A percentile compares a stretch with the other conserved stretches of the same genome.
Conservation (phyloP, 2,797 vertebrate species). For the Myotis planiceps region DNA sequence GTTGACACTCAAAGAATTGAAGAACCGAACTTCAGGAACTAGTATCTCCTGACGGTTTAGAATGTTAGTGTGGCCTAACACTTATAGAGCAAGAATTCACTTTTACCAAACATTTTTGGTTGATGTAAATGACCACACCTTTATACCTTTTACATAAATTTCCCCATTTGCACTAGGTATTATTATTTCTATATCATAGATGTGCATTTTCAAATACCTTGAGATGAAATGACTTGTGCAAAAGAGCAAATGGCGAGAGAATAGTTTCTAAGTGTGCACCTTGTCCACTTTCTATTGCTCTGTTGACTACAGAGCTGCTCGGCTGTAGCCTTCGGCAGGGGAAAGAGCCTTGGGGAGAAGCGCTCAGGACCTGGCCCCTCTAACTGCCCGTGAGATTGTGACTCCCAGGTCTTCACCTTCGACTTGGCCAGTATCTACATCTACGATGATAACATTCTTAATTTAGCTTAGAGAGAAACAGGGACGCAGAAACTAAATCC, state of each 20-base stretch:
- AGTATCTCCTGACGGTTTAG: not conserved
- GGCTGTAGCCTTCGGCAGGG: not conserved
- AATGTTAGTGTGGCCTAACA: not conserved
- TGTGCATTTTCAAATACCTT: not conserved
- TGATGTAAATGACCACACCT: not conserved
- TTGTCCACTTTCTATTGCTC: not conserved
- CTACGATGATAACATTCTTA: constrained; percentile 69
- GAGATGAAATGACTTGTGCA: not conserved
- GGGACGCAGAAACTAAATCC: constrained; percentile 75
- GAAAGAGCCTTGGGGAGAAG: not conserved
- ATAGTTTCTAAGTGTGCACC: not conserved
- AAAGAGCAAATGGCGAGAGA: not conserved
- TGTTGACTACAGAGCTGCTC: not conserved
- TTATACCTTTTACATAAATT: not conserved
- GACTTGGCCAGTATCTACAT: constrained; percentile 71
- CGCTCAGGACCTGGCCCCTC: not conserved
- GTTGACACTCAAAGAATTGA: not conserved
- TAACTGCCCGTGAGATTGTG: constrained; percentile 18
- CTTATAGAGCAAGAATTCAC: not conserved
- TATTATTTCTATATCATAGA: not conserved
- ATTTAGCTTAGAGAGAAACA: constrained; percentile 77
- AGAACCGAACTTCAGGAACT: not conserved
- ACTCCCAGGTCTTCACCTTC: constrained; percentile 52
- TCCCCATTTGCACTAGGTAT: not conserved
- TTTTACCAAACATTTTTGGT: not conserved